Evolutionary conservation across 2,888 invertebrate genomes (phyloP), one percentile per base, ranked within the genome.

Genomic region (Operophtera brumata): DNA sequence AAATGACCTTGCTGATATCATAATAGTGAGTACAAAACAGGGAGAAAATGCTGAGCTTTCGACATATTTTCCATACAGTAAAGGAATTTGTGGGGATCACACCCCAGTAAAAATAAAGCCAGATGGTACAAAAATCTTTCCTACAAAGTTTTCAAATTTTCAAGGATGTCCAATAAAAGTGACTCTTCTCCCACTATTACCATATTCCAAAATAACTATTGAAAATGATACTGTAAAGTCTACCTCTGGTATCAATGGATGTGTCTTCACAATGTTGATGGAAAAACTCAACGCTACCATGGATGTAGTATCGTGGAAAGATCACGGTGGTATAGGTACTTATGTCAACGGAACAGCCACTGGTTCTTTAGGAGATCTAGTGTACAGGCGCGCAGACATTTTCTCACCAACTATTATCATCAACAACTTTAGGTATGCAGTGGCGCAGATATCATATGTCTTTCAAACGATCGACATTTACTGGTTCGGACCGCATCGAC

Each of bases 401-500:
- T 61, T 79, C 11, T 49, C 66, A 11, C 81, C 83, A 0, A 62
- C 70, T 42, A 63, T 68, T 6, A 41, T 76, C 7, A 48, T 79
- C 6, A 76, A 56, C 41, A n/a, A 53, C 1, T 57, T 56, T 20
- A 70, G 77, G 54, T 76, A 75, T 52, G 37, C 59, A 1, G 58
- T 62, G 12, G 64, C 73, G 1, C 77, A 78, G 54, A 60, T 70
- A 20, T 72, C 80, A 5, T 67, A 71, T 32, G 60, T 72, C 7
- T 73, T 69, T 34, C 60, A 70, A 43, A 64, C 64, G 7, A 28
- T 70, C 1, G 63, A 73, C 9, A 46, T 79, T 0, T 63, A 69
- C n/a, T 82, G 84, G 83, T 73, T 72, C 53, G 73, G 74, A 40
- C 83, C 82, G 3, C 67, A 61, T 1, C 73, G 68, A 30, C 70